Base-by-base conservation (phyloP, 2,888 invertebrate genomes). In the Tiphia femorata region DNA sequence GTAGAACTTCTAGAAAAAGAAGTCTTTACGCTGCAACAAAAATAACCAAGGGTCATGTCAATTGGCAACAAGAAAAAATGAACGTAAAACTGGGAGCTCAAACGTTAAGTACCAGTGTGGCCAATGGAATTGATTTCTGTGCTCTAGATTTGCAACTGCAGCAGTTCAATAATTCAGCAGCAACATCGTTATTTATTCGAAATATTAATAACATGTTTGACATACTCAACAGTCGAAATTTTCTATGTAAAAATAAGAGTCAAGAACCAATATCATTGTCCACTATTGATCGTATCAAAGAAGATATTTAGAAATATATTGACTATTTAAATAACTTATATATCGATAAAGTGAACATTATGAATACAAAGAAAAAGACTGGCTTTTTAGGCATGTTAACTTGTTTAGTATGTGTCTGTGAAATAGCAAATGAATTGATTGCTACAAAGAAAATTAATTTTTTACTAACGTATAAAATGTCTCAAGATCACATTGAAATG, bases 121-220 rank as follows among this genome's bases (percentile, higher is more conserved):
- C 42, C 1, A 25, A 42, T 42, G 42, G 16, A 12, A 25, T 42
- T 2, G 7, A 42, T n/a, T 42, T 42, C 6, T 42, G 42, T 25
- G 25, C 23, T 2, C 20, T 25, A 1, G 25, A 42, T 23, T 42
- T 42, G 12, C 10, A 42, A n/a, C 25, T 42, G 5, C 12, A 21
- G 14, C 42, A 42, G 7, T 42, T 42, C 7, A 1, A 12, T 23
- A 3, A 25, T 25, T 42, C 25, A 6, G 42, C 23, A 42, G 16
- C 25, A 42, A 25, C 42, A 4, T 12, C 10, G 23, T 44, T 44
- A 30, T 20, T 44, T 6, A 44, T 44, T n/a, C 1, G n/a, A 30
- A 27, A 43, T 29, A 44, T 44, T 3, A 44, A 44, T 30, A 20
- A 44, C 3, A 44, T 44, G 7, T 44, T 44, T 42, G 16, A 42